A percentile compares a stretch with the other conserved stretches of the same genome.
phyloP scores from a whole-genome alignment of 2,888 invertebrate species.

The Spicauda simplicius region DNA sequence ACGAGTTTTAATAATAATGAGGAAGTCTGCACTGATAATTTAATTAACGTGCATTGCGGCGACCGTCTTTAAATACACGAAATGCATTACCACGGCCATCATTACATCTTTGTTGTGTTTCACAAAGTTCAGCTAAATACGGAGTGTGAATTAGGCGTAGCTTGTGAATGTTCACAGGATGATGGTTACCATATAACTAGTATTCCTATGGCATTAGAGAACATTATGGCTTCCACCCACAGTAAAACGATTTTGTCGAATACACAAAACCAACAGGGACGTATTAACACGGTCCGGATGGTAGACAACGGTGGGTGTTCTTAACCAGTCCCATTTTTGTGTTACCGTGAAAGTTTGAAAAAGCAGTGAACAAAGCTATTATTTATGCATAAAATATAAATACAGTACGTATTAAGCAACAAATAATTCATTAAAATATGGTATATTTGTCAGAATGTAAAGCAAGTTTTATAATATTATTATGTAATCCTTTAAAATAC shows the following conservation, averaged over 20 bases:
- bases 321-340: conserved; percentile 67
- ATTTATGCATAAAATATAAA: conserved; percentile 16
- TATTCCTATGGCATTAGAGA: conserved; percentile 56
- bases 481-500: no score
- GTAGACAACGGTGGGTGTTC: conserved; percentile 79
- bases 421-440: no score
- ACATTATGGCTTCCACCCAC: conserved; percentile 56
- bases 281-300: conserved; percentile 77
- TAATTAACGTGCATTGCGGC: conserved; percentile 71
- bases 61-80: conserved; percentile 72
- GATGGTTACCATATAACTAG: conserved; percentile 45
- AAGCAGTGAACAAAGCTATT: conserved; percentile 18
- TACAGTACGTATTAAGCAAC: neutral
- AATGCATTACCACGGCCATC: conserved; percentile 78
- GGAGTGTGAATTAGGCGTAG: conserved; percentile 76
- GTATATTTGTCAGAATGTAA: neutral
- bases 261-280: conserved; percentile 75
- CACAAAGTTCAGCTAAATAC: conserved; percentile 81
- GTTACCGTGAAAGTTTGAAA: conserved; percentile 34
- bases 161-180: conserved; percentile 52
- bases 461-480: neutral
- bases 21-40: conserved; percentile 77
- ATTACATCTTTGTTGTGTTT: conserved; percentile 78
- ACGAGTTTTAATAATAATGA: conserved; percentile 72
- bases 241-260: conserved; percentile 58